Conservation (phyloP, 2,113 vertebrate species). For the Coryphaenoides rupestris region DNA sequence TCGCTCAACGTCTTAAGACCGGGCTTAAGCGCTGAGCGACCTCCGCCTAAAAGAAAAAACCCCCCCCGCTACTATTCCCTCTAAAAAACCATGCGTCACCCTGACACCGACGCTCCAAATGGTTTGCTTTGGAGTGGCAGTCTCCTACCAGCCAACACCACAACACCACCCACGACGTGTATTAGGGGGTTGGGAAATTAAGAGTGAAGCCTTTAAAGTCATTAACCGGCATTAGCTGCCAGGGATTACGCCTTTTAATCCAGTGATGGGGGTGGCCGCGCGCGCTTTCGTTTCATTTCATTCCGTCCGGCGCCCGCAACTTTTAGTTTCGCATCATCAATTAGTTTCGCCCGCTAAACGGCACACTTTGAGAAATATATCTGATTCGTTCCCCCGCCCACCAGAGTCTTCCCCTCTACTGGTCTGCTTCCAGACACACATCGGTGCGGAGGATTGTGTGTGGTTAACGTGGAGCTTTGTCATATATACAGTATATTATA, state of each 20-base stretch:
- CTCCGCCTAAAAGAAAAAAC: slow-evolving; percentile 21
- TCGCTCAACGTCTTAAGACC: slow-evolving; percentile 37
- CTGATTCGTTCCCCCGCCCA: too few species aligned
- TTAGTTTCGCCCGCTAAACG: slow-evolving; percentile 22
- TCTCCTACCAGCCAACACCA: slow-evolving; percentile 38
- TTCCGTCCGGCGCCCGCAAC: neutral
- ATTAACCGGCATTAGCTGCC: slow-evolving; percentile 26
- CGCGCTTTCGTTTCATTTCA: too few species aligned
- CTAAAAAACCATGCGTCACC: slow-evolving; percentile 39
- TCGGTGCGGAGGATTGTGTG: too few species aligned
- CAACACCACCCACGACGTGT: slow-evolving; percentile 61
- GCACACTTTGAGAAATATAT: too few species aligned
- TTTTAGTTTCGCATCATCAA: slow-evolving; percentile 14
- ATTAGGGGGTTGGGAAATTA: slow-evolving; percentile 62
- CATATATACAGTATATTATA: too few species aligned
- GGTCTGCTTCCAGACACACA: too few species aligned
- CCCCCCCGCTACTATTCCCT: slow-evolving; percentile 21
- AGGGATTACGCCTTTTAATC: slow-evolving; percentile 52
- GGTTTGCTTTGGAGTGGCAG: slow-evolving; percentile 44
- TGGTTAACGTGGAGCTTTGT: too few species aligned
- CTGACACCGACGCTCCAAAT: slow-evolving; percentile 35
- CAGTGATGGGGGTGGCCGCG: slow-evolving; percentile 44
- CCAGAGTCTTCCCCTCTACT: too few species aligned
- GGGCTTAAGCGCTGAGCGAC: slow-evolving; percentile 27
- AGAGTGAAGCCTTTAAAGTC: slow-evolving; percentile 50